Evolutionary conservation across 1,140 invertebrate species (phyloP), one percentile per base, ranked within the genome.

Genomic region (Penaeus chinensis): DNA sequence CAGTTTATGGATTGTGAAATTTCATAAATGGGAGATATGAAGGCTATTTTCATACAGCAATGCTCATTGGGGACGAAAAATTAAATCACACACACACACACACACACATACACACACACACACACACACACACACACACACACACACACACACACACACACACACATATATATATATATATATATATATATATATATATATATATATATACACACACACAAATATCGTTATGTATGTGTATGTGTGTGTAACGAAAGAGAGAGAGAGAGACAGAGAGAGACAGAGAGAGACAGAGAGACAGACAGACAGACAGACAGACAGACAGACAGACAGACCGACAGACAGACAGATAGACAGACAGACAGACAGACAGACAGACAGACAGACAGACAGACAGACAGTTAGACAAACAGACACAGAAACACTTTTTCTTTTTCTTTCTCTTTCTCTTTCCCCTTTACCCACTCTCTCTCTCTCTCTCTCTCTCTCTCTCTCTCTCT

Each of bases 401-500:
- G 32, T 32, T 32, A 32, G 32, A 32, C 32, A 32, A 2, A 77
- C 7, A 32, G 3, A 42, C 19, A 32, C 10, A 77, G 13, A 32
- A 18, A 77, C 24, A 74, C 69, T 74, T 16, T 27, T 13, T 37
- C 69, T 74, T n/a, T 27, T 74, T n/a, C 32, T 32, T 32, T 32
- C 32, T 32, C 32, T 32, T 0, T 54, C 60, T 47, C 47, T 54
- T n/a, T 54, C 54, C 42, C 42, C 42, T 13, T 42, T 16, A 10
- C 76, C 11, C 76, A 4, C 76, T 42, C 76, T 78, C 76, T 78
- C 37, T 78, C 37, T 47, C 27, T 32, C 77, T 42, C 42, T 79
- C 77, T 79, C 77, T 79, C 77, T 79, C 77, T 79, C 77, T 79
- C 77, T 79, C 77, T 79, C 77, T 79, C 77, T 79, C 77, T 79